These are phyloP conservation scores for Girardinus metallicus DNA, from an alignment of 2,797 vertebrate species.

Conservation along the genomic window DNA sequence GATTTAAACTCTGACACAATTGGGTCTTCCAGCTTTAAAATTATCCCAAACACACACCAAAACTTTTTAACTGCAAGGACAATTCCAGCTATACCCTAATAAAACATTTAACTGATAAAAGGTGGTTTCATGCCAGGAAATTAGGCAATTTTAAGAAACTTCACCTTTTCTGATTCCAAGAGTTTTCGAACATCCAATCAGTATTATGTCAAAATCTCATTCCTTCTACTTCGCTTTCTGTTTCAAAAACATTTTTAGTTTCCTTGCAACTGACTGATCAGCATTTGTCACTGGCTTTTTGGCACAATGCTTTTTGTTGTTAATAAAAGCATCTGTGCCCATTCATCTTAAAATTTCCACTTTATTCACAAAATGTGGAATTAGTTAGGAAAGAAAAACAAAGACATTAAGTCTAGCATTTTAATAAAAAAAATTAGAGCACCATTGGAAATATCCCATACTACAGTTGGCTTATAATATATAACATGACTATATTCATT, in stretches of 20 bases:
- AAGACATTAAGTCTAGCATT: not conserved
- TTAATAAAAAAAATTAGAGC: too few species aligned
- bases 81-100: not conserved
- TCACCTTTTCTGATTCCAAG: not conserved
- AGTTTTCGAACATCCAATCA: not conserved
- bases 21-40: not conserved
- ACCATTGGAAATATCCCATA: not conserved
- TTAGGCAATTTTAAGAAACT: not conserved
- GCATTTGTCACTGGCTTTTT: not conserved
- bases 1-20: not conserved
- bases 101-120: not conserved
- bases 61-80: not conserved
- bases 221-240: too few species aligned
- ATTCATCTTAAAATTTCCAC: not conserved
- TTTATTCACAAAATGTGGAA: not conserved
- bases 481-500: not conserved
- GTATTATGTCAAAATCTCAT: not conserved
- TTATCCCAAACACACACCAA: not conserved
- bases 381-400: not conserved
- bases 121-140: not conserved
- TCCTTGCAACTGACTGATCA: too few species aligned
- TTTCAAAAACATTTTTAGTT: not conserved
- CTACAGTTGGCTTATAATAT: not conserved
- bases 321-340: not conserved
- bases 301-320: not conserved